phyloP scores from a whole-genome alignment of 1,140 invertebrate species.

The Lordiphosa stackelbergi region DNA sequence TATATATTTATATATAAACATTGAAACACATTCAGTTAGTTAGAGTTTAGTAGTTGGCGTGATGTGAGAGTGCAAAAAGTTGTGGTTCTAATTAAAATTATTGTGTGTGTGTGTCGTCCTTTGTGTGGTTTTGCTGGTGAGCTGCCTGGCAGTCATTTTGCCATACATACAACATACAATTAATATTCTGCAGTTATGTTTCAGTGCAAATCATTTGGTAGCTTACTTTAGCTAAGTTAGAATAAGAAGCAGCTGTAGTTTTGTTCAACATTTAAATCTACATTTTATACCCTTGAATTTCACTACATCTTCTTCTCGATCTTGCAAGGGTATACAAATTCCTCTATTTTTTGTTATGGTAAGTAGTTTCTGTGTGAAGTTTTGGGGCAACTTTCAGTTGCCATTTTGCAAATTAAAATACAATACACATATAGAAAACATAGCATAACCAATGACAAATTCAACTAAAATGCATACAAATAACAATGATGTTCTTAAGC shows the following conservation, averaged over 20 bases:
- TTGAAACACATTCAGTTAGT: constrained; percentile 73
- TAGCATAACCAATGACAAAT: constrained; percentile 37
- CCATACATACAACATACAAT: neutral
- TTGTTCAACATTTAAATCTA: constrained; percentile 1
- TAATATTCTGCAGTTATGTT: constrained; percentile 19
- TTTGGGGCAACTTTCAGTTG: constrained; percentile 57
- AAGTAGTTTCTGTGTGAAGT: constrained; percentile 14
- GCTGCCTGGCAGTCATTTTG: constrained; percentile 37
- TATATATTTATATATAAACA: constrained; percentile 47
- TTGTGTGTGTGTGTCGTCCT: constrained; percentile 16
- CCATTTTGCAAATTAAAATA: constrained; percentile 44
- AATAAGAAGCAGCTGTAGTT: constrained; percentile 43
- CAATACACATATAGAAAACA: constrained; percentile 21
- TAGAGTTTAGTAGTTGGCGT: constrained; percentile 36
- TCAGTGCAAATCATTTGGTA: constrained; percentile 25
- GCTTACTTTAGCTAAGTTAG: constrained; percentile 44
- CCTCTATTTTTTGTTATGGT: constrained; percentile 24
- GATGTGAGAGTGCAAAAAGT: constrained; percentile 8
- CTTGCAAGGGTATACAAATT: no score
- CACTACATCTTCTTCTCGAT: no score
- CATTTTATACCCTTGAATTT: no score
- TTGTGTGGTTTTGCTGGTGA: neutral
- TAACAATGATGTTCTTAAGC: constrained; percentile 54
- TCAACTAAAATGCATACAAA: constrained; percentile 50
- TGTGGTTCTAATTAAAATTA: no score